A percentile compares a stretch with the other conserved stretches of the same genome.
Conservation (phyloP, 2,888 invertebrate species). For the Sinodicranocentrus sp. region DNA sequence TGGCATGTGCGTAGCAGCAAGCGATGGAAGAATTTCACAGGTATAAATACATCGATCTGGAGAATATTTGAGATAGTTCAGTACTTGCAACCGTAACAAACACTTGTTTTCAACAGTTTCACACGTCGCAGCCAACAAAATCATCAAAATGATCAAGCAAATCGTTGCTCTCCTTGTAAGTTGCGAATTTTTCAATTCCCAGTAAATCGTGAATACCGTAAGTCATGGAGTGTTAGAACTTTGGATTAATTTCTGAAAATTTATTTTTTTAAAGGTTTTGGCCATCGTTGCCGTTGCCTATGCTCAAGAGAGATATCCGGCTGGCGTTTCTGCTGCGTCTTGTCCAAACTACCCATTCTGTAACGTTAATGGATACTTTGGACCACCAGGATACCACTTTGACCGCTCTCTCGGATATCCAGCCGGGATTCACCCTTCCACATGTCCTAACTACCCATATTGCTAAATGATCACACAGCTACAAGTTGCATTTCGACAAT, state of each 20-base stretch:
- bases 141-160: slow-evolving; percentile 52
- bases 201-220: no score
- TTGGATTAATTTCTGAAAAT: not conserved
- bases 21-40: slow-evolving; percentile 16
- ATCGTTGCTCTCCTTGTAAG: slow-evolving; percentile 59
- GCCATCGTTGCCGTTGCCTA: slow-evolving; percentile 68
- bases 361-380: slow-evolving; percentile 64
- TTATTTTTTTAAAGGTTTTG: slow-evolving; percentile 66
- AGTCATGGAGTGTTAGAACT: no score
- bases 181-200: not conserved
- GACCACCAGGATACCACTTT: slow-evolving; percentile 73
- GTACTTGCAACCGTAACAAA: not conserved
- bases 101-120: slow-evolving; percentile 36
- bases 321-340: slow-evolving; percentile 68
- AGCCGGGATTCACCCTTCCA: slow-evolving; percentile 79
- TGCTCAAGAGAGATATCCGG: slow-evolving; percentile 73
- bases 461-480: slow-evolving; percentile 77
- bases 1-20: slow-evolving; percentile 1
- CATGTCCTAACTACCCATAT: slow-evolving; percentile 83
- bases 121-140: slow-evolving; percentile 21
- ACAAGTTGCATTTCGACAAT: not conserved
- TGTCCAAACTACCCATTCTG: slow-evolving; percentile 74
- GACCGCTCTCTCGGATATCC: slow-evolving; percentile 74
- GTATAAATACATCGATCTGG: slow-evolving; percentile 52
- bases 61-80: slow-evolving; percentile 22